Conservation (phyloP, 2,797 vertebrate species). For the Arctocebus calabarensis region DNA sequence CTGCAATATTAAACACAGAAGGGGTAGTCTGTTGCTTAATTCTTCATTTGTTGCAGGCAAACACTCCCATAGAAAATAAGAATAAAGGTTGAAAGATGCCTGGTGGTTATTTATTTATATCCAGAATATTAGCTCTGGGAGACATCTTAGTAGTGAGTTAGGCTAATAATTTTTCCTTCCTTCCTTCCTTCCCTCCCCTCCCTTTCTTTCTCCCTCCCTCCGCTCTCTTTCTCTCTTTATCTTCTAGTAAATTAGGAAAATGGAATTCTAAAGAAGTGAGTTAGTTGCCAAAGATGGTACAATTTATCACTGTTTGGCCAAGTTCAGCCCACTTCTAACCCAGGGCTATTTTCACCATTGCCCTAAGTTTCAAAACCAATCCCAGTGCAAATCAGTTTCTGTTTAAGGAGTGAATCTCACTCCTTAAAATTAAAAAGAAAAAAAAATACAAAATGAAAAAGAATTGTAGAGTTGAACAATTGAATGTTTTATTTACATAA, state of each 20-base stretch:
- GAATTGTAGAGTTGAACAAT: neutral
- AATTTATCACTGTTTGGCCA: neutral
- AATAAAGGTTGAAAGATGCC: neutral
- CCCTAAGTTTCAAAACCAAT: neutral
- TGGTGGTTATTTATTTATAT: neutral
- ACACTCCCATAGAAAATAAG: neutral
- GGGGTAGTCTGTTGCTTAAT: neutral
- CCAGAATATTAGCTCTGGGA: neutral
- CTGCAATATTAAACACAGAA: neutral
- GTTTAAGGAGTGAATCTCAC: too few relatives aligned
- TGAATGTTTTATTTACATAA: slow-evolving; percentile 23
- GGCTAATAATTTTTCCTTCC: neutral
- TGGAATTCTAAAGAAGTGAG: neutral
- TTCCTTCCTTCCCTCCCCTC: too few relatives aligned
- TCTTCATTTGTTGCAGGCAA: neutral
- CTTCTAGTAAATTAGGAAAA: neutral
- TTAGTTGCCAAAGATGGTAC: neutral
- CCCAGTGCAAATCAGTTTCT: neutral
- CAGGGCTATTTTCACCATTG: neutral
- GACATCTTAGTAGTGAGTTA: neutral
- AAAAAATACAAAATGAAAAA: neutral
- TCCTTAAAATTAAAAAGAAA: neutral
- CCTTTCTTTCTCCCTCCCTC: neutral
- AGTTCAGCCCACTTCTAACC: neutral
- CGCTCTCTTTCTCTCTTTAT: neutral